Evolutionary conservation across 2,113 vertebrate species (phyloP).

Genomic region (Heterocephalus glaber): DNA sequence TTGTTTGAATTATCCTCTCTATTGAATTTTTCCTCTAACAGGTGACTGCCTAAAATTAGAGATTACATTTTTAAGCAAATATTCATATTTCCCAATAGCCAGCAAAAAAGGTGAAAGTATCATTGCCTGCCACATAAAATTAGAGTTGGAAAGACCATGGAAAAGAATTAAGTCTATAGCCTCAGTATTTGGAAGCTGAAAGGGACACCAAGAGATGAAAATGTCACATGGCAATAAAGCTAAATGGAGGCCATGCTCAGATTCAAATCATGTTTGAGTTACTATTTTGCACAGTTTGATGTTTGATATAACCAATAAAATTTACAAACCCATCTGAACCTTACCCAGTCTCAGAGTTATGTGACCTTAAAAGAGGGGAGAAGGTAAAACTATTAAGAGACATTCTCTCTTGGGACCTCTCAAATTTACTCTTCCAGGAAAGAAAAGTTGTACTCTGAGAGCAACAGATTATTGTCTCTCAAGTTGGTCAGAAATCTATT

Average conservation of each 20-base stretch:
- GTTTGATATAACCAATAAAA: not conserved
- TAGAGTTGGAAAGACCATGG: not conserved
- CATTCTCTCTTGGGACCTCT: not conserved
- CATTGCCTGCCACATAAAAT: not conserved
- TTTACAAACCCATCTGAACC: not conserved
- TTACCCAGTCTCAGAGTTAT: not conserved
- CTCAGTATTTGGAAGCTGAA: not conserved
- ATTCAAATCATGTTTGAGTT: not conserved
- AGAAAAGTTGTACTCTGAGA: not conserved
- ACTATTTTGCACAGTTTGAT: not conserved
- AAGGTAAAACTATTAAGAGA: not conserved
- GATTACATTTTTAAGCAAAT: not conserved
- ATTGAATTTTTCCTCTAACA: not conserved
- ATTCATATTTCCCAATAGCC: not conserved
- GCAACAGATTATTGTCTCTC: not conserved
- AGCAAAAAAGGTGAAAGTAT: not conserved
- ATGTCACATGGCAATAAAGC: not conserved
- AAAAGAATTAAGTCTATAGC: not conserved
- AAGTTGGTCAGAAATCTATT: conserved; percentile 53
- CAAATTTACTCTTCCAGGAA: not conserved
- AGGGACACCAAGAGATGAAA: not conserved
- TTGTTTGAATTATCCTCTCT: not conserved
- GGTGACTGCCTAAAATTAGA: not conserved
- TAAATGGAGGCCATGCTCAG: not conserved
- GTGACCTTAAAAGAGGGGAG: not conserved